These are phyloP conservation scores for Trichomycterus rosablanca DNA, from an alignment of 2,113 vertebrate species.

Conservation along the genomic window DNA sequence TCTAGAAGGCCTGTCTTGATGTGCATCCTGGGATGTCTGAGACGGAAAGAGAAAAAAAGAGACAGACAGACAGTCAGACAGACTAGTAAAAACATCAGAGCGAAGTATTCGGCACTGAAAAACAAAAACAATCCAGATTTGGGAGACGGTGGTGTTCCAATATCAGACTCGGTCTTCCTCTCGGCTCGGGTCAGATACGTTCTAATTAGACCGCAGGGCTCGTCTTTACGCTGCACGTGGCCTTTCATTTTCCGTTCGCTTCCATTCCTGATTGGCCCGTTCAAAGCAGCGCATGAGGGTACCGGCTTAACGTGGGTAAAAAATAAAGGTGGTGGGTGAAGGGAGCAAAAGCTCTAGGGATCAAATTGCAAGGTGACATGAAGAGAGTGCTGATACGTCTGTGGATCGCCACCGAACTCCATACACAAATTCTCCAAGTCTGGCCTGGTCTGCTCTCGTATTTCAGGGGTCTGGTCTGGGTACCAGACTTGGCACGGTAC, in stretches of 20 bases:
- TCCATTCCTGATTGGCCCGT: slow-evolving; percentile 43
- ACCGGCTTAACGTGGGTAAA: slow-evolving; percentile 25
- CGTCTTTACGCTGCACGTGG: slow-evolving; percentile 25
- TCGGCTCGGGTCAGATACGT: slow-evolving; percentile 32
- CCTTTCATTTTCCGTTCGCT: slow-evolving; percentile 47
- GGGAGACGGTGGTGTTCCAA: slow-evolving; percentile 11
- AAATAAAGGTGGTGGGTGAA: slow-evolving; percentile 13
- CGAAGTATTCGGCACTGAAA: slow-evolving; percentile 26
- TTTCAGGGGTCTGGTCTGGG: too few species aligned
- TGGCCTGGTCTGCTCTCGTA: too few species aligned
- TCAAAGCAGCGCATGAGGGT: slow-evolving; percentile 37
- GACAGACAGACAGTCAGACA: not conserved
- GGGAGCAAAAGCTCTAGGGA: slow-evolving; percentile 13
- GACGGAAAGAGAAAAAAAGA: not conserved
- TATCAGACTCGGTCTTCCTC: slow-evolving; percentile 16
- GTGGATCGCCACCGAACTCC: slow-evolving; percentile 53
- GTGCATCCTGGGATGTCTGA: slow-evolving; percentile 87
- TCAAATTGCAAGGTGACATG: slow-evolving; percentile 43
- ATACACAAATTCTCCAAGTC: not conserved
- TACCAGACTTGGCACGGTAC: too few species aligned
- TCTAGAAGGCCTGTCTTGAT: slow-evolving; percentile 92
- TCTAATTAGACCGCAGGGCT: slow-evolving; percentile 45
- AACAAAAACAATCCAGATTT: slow-evolving; percentile 28
- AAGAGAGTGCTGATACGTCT: slow-evolving; percentile 41
- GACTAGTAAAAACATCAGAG: not conserved